These are phyloP conservation scores for Theristicus caerulescens DNA, from an alignment of 2,113 vertebrate genomes.

Conservation along the genomic window DNA sequence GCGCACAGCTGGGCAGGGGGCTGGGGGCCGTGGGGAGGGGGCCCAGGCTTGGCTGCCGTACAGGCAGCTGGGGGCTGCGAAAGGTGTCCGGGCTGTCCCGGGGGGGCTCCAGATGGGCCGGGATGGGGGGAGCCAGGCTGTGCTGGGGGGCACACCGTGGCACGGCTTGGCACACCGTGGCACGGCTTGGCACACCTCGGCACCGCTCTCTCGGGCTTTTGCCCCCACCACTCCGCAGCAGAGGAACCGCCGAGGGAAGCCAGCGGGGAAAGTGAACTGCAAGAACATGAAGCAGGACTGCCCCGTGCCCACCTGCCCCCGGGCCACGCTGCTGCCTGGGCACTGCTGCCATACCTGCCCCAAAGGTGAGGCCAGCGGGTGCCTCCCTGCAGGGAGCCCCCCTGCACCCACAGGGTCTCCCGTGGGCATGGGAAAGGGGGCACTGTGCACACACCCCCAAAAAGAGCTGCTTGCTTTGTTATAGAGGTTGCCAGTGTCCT, in stretches of 20 bases:
- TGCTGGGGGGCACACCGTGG: background rate
- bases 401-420: background rate
- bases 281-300: conserved; percentile 93
- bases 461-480: background rate
- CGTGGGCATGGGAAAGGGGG: fast-evolving
- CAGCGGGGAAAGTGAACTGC: conserved; percentile 49
- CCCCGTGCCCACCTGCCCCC: conserved; percentile 78
- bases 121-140: background rate
- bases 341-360: conserved; percentile 93
- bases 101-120: background rate
- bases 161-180: background rate
- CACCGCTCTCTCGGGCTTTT: background rate
- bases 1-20: conserved; percentile 19
- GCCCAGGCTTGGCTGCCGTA: background rate
- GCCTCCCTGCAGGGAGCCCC: background rate
- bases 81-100: background rate
- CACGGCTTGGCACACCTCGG: background rate
- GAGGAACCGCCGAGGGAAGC: conserved; percentile 48
- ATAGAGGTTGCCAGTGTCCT: background rate
- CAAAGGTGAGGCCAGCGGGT: conserved; percentile 74
- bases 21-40: background rate
- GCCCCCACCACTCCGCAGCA: background rate
- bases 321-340: conserved; percentile 85
- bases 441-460: fast-evolving
- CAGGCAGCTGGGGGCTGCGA: conserved; percentile 3